Conservation (phyloP, 1,140 invertebrate species). For the Helicorthomorpha holstii region DNA sequence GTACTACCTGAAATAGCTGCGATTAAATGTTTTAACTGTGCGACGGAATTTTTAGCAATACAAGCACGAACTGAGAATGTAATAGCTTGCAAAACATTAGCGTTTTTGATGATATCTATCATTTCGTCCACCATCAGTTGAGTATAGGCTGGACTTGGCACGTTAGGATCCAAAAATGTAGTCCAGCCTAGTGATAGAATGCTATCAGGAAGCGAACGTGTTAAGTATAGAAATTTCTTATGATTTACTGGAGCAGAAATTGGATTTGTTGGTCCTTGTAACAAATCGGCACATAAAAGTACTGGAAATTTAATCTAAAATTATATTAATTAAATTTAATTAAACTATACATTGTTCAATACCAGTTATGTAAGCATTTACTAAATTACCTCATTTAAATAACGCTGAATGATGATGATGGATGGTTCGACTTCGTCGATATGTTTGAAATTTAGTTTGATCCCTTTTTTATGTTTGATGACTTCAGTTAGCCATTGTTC, state of each 20-base stretch:
- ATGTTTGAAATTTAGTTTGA: conserved; percentile 77
- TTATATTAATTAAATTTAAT: background rate
- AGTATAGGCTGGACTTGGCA: conserved; percentile 1
- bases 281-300: conserved; percentile 79
- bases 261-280: conserved; percentile 54
- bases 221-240: conserved; percentile 39
- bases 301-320: conserved; percentile 48
- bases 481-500: conserved; percentile 48
- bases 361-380: background rate
- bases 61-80: conserved; percentile 68
- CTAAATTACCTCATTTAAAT: conserved; percentile 1
- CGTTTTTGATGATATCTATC: conserved; percentile 39
- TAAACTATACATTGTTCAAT: background rate
- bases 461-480: conserved; percentile 40
- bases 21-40: background rate
- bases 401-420: conserved; percentile 27
- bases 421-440: conserved; percentile 49
- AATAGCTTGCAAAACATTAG: conserved; percentile 38
- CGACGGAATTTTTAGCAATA: conserved; percentile 41
- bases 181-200: conserved; percentile 78
- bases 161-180: conserved; percentile 27
- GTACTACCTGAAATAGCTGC: conserved; percentile 1
- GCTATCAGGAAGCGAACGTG: conserved; percentile 39
- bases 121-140: conserved; percentile 39
- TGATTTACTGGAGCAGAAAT: conserved; percentile 42